Evolutionary conservation across 2,113 vertebrate species (phyloP).

Genomic region (Lipophrys pholis): DNA sequence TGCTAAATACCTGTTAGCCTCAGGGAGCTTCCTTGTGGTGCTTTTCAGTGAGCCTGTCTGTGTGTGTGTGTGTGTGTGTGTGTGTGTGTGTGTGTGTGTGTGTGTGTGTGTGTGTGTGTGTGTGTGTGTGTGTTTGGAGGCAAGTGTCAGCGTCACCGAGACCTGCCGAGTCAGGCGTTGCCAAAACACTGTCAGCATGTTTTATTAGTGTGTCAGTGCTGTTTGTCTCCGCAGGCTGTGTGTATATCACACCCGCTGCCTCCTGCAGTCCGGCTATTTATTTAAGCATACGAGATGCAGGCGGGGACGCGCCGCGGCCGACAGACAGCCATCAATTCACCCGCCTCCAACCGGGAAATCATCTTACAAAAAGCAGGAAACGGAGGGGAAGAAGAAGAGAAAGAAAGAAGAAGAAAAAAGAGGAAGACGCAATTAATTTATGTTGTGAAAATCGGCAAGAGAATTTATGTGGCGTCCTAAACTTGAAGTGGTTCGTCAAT

Average conservation of each 20-base stretch:
- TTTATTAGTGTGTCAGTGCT: conserved; percentile 76
- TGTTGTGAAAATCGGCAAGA: conserved; percentile 49
- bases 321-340: conserved; percentile 65
- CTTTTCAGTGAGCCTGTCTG: no score
- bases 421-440: conserved; percentile 54
- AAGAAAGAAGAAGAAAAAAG: no score
- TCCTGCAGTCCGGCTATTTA: conserved; percentile 63
- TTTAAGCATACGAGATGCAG: conserved; percentile 65
- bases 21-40: conserved; percentile 41
- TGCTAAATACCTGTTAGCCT: conserved; percentile 72
- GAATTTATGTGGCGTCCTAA: conserved; percentile 57
- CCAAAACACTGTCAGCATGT: conserved; percentile 78
- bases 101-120: background rate
- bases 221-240: conserved; percentile 71
- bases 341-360: conserved; percentile 51
- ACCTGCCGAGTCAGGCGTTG: conserved; percentile 75
- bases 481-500: conserved; percentile 26
- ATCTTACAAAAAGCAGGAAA: conserved; percentile 17
- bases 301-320: conserved; percentile 12
- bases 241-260: conserved; percentile 56
- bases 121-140: conserved; percentile 15
- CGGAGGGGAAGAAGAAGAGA: background rate
- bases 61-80: no score
- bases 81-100: no score
- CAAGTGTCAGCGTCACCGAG: conserved; percentile 61